phyloP scores from a whole-genome alignment of 2,888 invertebrate species.

The Dolomedes plantarius region DNA sequence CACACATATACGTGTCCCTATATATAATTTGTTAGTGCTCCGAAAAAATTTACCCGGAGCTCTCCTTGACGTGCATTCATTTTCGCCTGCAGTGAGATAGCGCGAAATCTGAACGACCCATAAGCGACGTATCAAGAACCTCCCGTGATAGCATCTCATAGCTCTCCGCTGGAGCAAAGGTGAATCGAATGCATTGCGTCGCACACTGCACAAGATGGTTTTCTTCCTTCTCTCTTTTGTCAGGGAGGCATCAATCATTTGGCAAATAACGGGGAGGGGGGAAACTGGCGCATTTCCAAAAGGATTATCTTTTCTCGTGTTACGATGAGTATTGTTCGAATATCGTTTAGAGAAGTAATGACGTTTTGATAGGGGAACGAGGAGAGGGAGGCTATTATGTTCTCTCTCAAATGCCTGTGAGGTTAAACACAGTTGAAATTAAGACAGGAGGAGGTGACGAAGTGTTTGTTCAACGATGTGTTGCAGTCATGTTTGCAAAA shows the following conservation, averaged over 20 bases:
- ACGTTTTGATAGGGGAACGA: not conserved
- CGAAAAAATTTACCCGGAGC: no score
- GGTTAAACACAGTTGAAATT: not conserved
- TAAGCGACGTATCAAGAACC: not conserved
- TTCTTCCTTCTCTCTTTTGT: not conserved
- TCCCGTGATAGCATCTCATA: not conserved
- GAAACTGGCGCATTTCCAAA: not conserved
- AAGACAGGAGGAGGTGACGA: no score
- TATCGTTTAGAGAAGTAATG: constrained; percentile 4
- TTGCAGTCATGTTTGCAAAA: no score
- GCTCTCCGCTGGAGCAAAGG: constrained; percentile 3
- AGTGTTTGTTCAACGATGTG: no score
- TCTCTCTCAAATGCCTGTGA: not conserved
- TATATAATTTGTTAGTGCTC: no score
- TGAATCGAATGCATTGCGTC: not conserved
- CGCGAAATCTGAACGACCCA: not conserved
- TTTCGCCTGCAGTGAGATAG: no score
- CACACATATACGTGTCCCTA: no score
- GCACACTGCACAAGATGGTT: not conserved
- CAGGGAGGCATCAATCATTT: not conserved
- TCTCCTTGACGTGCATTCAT: no score
- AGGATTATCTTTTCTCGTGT: constrained; percentile 2
- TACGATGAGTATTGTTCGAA: constrained; percentile 3
- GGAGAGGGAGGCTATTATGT: not conserved
- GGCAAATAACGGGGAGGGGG: not conserved